A percentile compares a stretch with the other conserved stretches of the same genome.
These are phyloP conservation scores for Alosa sapidissima DNA, from an alignment of 2,797 vertebrate species.

Conservation along the genomic window DNA sequence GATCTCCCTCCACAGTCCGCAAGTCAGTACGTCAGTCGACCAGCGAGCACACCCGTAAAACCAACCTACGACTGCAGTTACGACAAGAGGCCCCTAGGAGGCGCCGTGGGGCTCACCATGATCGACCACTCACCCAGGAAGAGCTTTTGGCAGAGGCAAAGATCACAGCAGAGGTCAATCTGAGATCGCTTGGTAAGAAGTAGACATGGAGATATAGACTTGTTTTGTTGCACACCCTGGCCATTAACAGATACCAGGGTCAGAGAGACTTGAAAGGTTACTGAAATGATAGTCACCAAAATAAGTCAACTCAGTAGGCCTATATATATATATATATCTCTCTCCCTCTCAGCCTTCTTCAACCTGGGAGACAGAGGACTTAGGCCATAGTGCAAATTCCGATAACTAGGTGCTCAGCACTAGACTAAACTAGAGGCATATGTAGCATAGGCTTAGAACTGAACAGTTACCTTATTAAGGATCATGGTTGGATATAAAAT, in stretches of 20 bases:
- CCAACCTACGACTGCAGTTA: slow-evolving; percentile 90
- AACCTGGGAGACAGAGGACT: no score
- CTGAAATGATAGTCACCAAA: neutral
- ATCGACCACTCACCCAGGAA: slow-evolving; percentile 88
- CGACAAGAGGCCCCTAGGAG: slow-evolving; percentile 89
- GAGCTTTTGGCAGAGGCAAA: slow-evolving; percentile 93
- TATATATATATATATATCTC: no score
- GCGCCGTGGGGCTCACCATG: slow-evolving; percentile 83
- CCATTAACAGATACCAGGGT: neutral
- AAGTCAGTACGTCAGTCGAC: slow-evolving; percentile 96
- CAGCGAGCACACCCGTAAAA: slow-evolving; percentile 91
- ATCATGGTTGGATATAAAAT: neutral
- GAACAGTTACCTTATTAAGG: neutral
- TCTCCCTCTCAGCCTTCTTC: neutral
- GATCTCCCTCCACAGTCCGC: slow-evolving; percentile 69
- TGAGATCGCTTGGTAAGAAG: slow-evolving; percentile 85
- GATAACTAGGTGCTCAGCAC: neutral
- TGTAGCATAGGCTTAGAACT: neutral
- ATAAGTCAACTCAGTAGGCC: no score
- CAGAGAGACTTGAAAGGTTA: neutral
- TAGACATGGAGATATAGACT: neutral
- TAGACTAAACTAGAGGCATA: no score
- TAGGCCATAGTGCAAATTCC: neutral
- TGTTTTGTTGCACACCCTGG: neutral
- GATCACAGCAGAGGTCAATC: slow-evolving; percentile 89